A percentile compares a stretch with the other conserved stretches of the same genome.
Conservation (phyloP, 2,113 vertebrate species). For the Delphinapterus leucas region DNA sequence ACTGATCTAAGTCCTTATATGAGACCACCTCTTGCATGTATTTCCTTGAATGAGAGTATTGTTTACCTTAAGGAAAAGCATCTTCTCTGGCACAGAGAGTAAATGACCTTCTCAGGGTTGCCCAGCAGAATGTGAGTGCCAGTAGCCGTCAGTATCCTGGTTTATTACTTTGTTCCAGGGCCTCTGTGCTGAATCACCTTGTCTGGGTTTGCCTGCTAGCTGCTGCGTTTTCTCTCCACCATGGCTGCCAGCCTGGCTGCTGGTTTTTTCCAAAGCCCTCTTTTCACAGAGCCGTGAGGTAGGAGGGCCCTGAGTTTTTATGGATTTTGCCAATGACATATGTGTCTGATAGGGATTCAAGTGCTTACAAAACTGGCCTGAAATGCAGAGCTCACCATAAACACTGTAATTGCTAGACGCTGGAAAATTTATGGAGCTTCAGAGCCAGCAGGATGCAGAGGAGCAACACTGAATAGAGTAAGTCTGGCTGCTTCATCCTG, state of each 20-base stretch:
- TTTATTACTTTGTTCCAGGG: neutral
- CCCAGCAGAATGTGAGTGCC: neutral
- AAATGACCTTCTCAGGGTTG: neutral
- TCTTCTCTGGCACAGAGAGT: neutral
- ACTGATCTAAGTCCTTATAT: neutral
- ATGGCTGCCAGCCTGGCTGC: neutral
- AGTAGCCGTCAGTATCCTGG: neutral
- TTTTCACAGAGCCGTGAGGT: conserved; percentile 40
- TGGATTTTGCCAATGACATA: conserved; percentile 7
- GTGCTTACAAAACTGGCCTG: neutral
- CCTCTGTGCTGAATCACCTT: conserved; percentile 37
- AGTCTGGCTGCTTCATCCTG: neutral
- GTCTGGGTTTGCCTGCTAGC: neutral
- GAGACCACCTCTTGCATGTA: neutral
- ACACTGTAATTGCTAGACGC: conserved; percentile 28
- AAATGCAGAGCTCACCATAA: conserved; percentile 1
- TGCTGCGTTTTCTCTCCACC: neutral
- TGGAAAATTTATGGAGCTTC: neutral
- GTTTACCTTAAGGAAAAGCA: neutral
- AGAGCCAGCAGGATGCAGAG: neutral
- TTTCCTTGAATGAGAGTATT: neutral
- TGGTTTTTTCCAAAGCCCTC: conserved; percentile 60
- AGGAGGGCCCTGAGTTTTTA: conserved; percentile 42
- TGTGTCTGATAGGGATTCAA: conserved; percentile 37
- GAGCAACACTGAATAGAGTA: neutral